These are phyloP conservation scores for Penaeus vannamei DNA, from an alignment of 1,140 invertebrate species.

Conservation along the genomic window DNA sequence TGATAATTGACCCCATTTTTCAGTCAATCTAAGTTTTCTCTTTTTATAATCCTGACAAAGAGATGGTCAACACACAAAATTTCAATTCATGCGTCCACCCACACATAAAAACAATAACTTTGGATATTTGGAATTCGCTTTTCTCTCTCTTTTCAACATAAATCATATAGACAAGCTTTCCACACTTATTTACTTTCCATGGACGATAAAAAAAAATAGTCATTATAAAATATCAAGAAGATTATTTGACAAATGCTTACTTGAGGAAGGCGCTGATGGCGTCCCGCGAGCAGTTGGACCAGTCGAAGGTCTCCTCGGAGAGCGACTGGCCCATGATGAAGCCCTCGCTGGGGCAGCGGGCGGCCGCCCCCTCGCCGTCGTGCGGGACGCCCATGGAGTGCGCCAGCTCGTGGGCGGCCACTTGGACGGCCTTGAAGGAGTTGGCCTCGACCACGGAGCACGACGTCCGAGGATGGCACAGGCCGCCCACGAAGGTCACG, in stretches of 20 bases:
- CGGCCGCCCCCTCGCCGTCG: conserved; percentile 25
- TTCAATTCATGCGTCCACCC: no score
- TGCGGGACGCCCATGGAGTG: conserved; percentile 57
- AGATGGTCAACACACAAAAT: no score
- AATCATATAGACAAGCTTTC: no score
- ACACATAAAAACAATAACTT: no score
- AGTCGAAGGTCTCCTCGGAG: not conserved
- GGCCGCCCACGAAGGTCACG: conserved; percentile 38
- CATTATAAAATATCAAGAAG: not conserved
- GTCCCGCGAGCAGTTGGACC: conserved; percentile 52
- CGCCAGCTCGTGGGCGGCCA: conserved; percentile 56
- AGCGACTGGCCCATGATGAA: conserved; percentile 45
- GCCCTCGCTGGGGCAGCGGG: conserved; percentile 5
- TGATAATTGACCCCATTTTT: no score
- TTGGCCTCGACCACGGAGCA: conserved; percentile 47
- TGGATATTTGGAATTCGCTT: no score
- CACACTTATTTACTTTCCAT: no score
- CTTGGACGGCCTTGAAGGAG: conserved; percentile 48
- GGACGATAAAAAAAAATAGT: not conserved
- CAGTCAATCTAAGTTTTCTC: no score
- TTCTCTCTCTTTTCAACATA: no score
- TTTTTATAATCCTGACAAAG: no score
- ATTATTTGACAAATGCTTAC: not conserved
- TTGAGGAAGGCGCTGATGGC: conserved; percentile 25
- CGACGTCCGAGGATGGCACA: conserved; percentile 30